Percentiles rank a stretch among this genome's conserved stretches.
Evolutionary conservation across 1,140 invertebrate species (phyloP).

Genomic region (Cryptotermes secundus): DNA sequence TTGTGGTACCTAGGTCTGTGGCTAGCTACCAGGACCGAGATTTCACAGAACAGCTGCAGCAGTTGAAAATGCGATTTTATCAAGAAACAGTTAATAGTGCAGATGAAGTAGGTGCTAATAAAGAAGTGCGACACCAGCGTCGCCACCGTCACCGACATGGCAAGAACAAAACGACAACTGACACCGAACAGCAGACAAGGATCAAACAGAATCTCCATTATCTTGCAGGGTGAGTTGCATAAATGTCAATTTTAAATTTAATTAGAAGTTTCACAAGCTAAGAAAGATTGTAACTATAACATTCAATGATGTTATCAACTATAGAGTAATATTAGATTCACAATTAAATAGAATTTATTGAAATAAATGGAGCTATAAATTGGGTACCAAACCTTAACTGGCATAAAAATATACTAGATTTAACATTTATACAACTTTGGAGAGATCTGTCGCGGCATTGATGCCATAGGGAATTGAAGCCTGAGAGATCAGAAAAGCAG

Average conservation of each 20-base stretch:
- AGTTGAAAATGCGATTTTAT: not conserved
- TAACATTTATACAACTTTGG: too few species aligned
- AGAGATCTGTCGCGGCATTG: too few species aligned
- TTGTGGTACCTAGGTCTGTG: not conserved
- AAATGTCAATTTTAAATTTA: not conserved
- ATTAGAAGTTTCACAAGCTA: too few species aligned
- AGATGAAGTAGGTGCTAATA: not conserved
- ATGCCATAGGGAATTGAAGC: too few species aligned
- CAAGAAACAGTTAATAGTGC: not conserved
- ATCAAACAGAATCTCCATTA: not conserved
- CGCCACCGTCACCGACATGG: not conserved
- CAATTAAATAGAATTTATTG: too few species aligned
- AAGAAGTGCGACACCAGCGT: not conserved
- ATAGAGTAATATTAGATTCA: too few species aligned
- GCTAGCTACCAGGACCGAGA: not conserved
- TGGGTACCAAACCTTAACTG: too few species aligned
- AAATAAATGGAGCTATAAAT: too few species aligned
- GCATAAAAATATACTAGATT: too few species aligned
- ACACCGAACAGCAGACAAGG: not conserved
- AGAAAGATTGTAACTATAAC: too few species aligned
- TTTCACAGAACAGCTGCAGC: slow-evolving; percentile 1
- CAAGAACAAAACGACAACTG: not conserved
- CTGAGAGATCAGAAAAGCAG: too few species aligned
- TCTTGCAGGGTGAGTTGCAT: not conserved
- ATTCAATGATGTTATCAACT: too few species aligned